Evolutionary conservation across 2,888 invertebrate genomes (phyloP), one percentile per base, ranked within the genome.

Genomic region (Amiota communis): DNA sequence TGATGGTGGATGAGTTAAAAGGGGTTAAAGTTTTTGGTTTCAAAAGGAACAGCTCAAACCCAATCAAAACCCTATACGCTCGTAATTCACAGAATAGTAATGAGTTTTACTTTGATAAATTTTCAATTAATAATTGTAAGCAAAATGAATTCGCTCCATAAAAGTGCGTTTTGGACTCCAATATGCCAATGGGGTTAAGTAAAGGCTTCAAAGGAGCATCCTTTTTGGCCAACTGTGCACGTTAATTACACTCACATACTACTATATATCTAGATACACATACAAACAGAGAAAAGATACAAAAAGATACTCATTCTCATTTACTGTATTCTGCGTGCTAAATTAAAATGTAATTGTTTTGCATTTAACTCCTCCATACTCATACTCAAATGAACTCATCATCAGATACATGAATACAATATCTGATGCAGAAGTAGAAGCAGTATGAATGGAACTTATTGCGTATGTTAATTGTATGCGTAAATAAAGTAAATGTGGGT

Each of bases 281-380:
- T 11, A 15, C 8, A 61, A 20, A 6, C 1, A 20, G 46, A 6
- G 64, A 36, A 36, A 36, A 36, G 36, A 36, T 36, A 36, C 2
- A 6, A 36, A 36, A 36, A 36, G 36, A 36, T 36, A 36, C 36
- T 1, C 36, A 36, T 6, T 36, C 36, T 36, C 36, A 36, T 36
- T 36, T 36, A 36, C 36, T 6, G 36, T 36, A 36, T 36, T n/a
- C 2, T 53, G 3, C 10, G 6, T 12, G 75, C 76, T 77, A 83
- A 83, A 83, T 83, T 83, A 84, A 83, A 84, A 82, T 85, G 83
- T 85, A 83, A 83, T 83, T 83, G 83, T 83, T 85, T 85, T 77
- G 76, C 77, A 70, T 53, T 53, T 53, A 53, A n/a, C n/a, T n/a
- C 53, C 3, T 36, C 6, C 36, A 36, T 6, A 36, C 36, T 36